A percentile compares a stretch with the other conserved stretches of the same genome.
phyloP scores from a whole-genome alignment of 2,113 vertebrate species.

The Lagopus leucura region DNA sequence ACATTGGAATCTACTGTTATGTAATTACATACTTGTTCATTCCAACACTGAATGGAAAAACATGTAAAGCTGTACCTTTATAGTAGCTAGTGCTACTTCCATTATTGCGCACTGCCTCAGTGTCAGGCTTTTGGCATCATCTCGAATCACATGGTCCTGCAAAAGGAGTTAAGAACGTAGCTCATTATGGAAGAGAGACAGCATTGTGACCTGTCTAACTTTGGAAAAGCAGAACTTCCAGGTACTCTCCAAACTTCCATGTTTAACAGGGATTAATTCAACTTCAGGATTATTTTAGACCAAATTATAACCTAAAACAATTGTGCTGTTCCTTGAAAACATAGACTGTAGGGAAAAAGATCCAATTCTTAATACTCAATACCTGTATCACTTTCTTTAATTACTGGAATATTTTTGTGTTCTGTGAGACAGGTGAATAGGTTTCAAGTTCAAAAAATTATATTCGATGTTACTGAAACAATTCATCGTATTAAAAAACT shows the following conservation, averaged over 20 bases:
- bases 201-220: not conserved
- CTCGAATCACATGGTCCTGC: constrained; percentile 94
- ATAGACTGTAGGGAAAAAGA: not conserved
- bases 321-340: not conserved
- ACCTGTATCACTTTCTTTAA: not conserved
- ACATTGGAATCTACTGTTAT: not conserved
- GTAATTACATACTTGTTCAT: not conserved
- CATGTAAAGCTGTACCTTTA: constrained; percentile 83
- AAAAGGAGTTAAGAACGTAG: not conserved
- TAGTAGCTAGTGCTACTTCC: constrained; percentile 93
- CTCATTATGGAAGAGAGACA: not conserved
- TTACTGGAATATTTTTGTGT: not conserved
- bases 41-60: not conserved
- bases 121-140: constrained; percentile 91
- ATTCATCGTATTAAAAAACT: not conserved
- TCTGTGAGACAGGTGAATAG: not conserved
- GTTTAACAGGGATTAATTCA: not conserved
- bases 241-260: not conserved
- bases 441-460: not conserved
- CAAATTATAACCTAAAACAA: not conserved
- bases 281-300: not conserved
- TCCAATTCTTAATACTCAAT: not conserved
- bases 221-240: not conserved
- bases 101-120: constrained; percentile 92
- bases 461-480: not conserved